Percentiles rank a stretch among this genome's conserved stretches.
Evolutionary conservation across 2,797 vertebrate species (phyloP).

Genomic region (Malurus splendens): DNA sequence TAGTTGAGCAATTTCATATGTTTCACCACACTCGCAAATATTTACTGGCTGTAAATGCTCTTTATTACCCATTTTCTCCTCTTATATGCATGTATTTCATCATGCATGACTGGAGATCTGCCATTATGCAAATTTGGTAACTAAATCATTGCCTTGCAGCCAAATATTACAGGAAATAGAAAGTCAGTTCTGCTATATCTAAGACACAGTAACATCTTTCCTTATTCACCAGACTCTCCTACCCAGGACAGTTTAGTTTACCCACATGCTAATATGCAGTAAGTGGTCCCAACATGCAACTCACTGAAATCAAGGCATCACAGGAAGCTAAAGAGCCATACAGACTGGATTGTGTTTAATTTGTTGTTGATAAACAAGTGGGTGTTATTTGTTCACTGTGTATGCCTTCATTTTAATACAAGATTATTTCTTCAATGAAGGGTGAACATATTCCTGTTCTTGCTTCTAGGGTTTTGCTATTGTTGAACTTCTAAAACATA

Average conservation of each 20-base stretch:
- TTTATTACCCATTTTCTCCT: not conserved
- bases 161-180: not conserved
- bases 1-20: not conserved
- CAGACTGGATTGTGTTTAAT: not conserved
- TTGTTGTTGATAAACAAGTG: not conserved
- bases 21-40: not conserved
- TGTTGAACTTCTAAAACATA: not conserved
- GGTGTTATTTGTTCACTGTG: not conserved
- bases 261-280: not conserved
- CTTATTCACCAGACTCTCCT: not conserved
- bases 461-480: not conserved
- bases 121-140: not conserved
- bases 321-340: not conserved
- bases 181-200: not conserved
- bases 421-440: not conserved
- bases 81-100: not conserved
- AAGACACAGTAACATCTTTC: not conserved
- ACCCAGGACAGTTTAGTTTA: not conserved
- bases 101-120: not conserved
- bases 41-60: not conserved
- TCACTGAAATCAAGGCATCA: not conserved
- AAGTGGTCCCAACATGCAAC: not conserved
- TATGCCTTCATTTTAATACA: not conserved
- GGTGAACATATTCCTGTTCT: not conserved
- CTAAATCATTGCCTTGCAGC: not conserved